phyloP scores from a whole-genome alignment of 2,113 vertebrate genomes.

The Heliornis fulica region DNA sequence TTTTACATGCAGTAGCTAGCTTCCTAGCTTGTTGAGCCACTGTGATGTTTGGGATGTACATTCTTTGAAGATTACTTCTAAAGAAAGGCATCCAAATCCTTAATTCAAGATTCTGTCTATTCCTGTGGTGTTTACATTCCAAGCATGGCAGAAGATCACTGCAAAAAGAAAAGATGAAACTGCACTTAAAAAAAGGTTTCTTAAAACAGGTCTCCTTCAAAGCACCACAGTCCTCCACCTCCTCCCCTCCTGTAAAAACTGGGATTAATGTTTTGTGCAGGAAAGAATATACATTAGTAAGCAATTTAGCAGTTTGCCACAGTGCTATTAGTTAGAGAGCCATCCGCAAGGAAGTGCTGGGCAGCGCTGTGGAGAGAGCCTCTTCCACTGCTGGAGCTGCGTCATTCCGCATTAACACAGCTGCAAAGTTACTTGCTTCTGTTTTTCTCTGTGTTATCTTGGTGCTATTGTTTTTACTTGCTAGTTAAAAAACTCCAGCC shows the following conservation, averaged over 20 bases:
- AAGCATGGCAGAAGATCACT: conserved; percentile 75
- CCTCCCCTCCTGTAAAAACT: conserved; percentile 25
- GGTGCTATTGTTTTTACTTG: conserved; percentile 55
- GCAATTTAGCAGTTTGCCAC: not conserved
- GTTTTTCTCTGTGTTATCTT: conserved; percentile 43
- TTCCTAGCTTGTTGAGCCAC: conserved; percentile 65
- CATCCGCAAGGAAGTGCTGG: not conserved
- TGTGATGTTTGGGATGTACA: conserved; percentile 75
- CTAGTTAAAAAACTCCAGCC: conserved; percentile 39
- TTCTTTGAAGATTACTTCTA: conserved; percentile 84
- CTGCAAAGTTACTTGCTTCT: not conserved
- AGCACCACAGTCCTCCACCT: conserved; percentile 47
- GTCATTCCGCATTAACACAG: not conserved
- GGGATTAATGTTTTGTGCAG: conserved; percentile 44
- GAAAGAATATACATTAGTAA: not conserved
- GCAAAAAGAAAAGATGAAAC: conserved; percentile 69
- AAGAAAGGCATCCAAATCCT: conserved; percentile 78
- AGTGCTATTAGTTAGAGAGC: not conserved
- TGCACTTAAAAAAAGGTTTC: conserved; percentile 59
- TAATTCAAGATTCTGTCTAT: conserved; percentile 80
- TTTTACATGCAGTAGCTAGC: conserved; percentile 65
- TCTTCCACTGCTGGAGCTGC: not conserved
- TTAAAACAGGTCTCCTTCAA: conserved; percentile 62
- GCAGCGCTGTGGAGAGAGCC: not conserved
- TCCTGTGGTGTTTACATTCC: conserved; percentile 82